phyloP scores from a whole-genome alignment of 2,113 vertebrate genomes.

The Phrynosoma platyrhinos region DNA sequence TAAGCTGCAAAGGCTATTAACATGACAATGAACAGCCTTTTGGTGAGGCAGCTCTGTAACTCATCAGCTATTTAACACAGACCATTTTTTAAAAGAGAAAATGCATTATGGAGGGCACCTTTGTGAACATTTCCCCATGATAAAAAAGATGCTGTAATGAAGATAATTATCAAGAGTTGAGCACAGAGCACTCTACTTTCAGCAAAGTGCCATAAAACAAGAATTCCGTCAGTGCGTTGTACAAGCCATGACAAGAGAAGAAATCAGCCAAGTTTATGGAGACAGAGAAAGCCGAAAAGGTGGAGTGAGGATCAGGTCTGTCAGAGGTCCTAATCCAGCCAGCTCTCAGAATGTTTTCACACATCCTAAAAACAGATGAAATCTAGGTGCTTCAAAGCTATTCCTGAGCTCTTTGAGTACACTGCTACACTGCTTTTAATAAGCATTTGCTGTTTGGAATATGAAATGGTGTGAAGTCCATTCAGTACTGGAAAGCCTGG shows the following conservation, averaged over 20 bases:
- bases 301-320: background rate
- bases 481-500: background rate
- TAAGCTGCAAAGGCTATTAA: slow-evolving; percentile 35
- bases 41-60: slow-evolving; percentile 39
- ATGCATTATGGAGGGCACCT: slow-evolving; percentile 34
- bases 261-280: background rate
- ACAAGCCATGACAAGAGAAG: fast-evolving
- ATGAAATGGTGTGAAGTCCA: background rate
- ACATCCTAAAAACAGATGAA: background rate
- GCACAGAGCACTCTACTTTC: background rate
- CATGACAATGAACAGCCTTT: slow-evolving; percentile 46
- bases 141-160: slow-evolving; percentile 23
- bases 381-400: background rate
- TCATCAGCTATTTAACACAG: slow-evolving; percentile 50
- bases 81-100: background rate
- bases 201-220: slow-evolving; percentile 11
- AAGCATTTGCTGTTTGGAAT: background rate
- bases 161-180: slow-evolving; percentile 41
- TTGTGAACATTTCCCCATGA: background rate
- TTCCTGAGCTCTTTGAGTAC: background rate
- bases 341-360: background rate
- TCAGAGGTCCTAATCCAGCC: background rate
- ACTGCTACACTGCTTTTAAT: slow-evolving; percentile 1
- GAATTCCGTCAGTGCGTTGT: fast-evolving
- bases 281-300: background rate